Base-by-base conservation (phyloP, 2,888 invertebrate genomes). In the Galeopsomyia nigrocyanea region DNA sequence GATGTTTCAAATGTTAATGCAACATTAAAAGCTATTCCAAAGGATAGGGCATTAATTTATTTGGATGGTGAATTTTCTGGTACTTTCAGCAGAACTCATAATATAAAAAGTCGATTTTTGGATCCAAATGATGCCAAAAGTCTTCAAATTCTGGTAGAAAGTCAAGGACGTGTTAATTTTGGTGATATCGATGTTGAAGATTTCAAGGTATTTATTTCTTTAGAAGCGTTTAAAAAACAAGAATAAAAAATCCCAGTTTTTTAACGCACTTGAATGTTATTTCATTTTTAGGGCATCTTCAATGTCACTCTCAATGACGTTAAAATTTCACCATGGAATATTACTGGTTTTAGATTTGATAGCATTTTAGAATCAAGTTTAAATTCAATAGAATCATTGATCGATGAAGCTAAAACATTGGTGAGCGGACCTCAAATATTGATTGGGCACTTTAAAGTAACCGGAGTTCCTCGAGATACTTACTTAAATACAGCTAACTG, bases 161-260 rank as follows among this genome's bases (percentile, higher is more conserved):
- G 93, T 84, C 94, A 94, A 88, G 97, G 96, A 10, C 89, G 96
- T 65, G 90, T 94, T 60, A 95, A 95, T 84, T 94, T 87, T 80
- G 91, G 92, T 58, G 74, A 80, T 68, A 26, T 71, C 9, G 79
- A 73, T 21, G 82, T 91, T 31, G 81, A 81, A 57, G 88, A 88
- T 73, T 83, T 81, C 65, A 88, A 88, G 83, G 88, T 87, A 78
- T 7, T 9, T 49, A 49, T 39, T 39, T 3, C 10, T 39, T 39
- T 39, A 39, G 3, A 26, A 3, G 26, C 26, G 26, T 26, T 3
- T 26, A 5, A 26, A 26, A 26, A 26, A 2, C 2, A 26, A 39
- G 13, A 3, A 56, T 21, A 19, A 55, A 56, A 7, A 21, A 39
- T 50, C 49, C 5, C 26, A 26, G 26, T 26, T 26, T 26, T 26